These are phyloP conservation scores for Tipula unca DNA, from an alignment of 2,888 invertebrate genomes.

Conservation along the genomic window DNA sequence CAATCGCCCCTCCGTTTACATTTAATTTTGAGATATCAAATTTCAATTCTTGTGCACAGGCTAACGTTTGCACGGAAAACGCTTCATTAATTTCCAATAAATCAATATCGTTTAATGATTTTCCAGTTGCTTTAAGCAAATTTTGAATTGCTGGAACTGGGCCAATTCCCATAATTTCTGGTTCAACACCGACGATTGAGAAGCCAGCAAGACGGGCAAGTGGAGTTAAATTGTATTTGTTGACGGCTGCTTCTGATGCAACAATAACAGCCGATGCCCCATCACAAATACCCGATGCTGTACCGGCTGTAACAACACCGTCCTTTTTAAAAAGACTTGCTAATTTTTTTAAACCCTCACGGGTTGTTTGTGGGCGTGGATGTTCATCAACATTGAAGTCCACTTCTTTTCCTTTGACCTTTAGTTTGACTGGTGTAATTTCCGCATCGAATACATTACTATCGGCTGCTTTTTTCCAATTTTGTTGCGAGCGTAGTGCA, in stretches of 20 bases:
- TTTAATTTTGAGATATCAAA: constrained; percentile 83
- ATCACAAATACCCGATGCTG: constrained; percentile 93
- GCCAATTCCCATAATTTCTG: constrained; percentile 92
- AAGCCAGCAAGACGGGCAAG: constrained; percentile 87
- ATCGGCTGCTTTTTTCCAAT: constrained; percentile 81
- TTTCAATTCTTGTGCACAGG: constrained; percentile 83
- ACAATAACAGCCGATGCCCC: constrained; percentile 91
- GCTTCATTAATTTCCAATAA: constrained; percentile 98
- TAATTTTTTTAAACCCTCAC: constrained; percentile 77
- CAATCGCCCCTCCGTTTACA: constrained; percentile 93
- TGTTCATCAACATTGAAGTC: constrained; percentile 83
- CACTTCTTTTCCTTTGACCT: constrained; percentile 74
- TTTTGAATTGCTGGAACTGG: constrained; percentile 90
- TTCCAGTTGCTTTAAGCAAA: constrained; percentile 68
- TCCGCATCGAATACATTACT: constrained; percentile 85
- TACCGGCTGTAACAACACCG: constrained; percentile 89
- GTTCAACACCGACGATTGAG: constrained; percentile 63
- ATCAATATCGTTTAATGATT: constrained; percentile 79
- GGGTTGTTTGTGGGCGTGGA: constrained; percentile 79
- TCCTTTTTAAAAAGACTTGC: constrained; percentile 88
- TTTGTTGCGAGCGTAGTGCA: constrained; percentile 73
- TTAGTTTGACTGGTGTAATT: constrained; percentile 75
- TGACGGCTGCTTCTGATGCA: constrained; percentile 84
- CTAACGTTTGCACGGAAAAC: constrained; percentile 88
- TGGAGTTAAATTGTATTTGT: constrained; percentile 71